Evolutionary conservation across 37 sponge, comb jelly and placozoan species (phyloP).

Genomic region (Eunapius fragilis): DNA sequence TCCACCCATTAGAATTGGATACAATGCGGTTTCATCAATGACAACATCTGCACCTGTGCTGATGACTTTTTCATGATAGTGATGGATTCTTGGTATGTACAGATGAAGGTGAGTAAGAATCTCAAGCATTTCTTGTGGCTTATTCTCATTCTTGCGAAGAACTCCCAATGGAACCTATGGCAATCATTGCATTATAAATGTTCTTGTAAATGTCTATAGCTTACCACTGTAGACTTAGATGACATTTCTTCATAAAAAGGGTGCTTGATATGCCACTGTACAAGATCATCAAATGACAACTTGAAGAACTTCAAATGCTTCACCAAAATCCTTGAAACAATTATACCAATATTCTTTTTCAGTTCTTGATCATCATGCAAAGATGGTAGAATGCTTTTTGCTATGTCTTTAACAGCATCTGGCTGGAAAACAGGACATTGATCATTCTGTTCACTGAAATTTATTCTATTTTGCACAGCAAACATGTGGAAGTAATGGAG

Average conservation of each 20-base stretch:
- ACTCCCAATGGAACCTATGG: conserved; percentile 14
- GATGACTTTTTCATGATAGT: not conserved
- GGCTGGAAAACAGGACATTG: too few relatives aligned
- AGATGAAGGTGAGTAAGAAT: conserved; percentile 7
- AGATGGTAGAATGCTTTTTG: not conserved
- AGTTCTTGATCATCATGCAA: not conserved
- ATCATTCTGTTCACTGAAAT: not conserved
- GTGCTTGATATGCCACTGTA: not conserved
- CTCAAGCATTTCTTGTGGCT: not conserved
- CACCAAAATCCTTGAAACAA: not conserved
- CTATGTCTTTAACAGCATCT: not conserved
- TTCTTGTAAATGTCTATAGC: not conserved
- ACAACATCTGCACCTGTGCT: not conserved
- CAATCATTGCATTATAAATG: not conserved
- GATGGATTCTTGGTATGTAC: not conserved
- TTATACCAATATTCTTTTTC: not conserved
- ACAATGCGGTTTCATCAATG: not conserved
- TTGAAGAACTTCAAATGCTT: not conserved
- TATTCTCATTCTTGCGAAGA: conserved; percentile 15
- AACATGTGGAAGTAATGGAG: not conserved
- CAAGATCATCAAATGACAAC: not conserved
- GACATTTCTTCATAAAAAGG: conserved; percentile 11
- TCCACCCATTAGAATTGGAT: not conserved
- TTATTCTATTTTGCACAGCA: not conserved
- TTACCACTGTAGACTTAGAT: conserved; percentile 12